Conservation (phyloP, 2,113 vertebrate genomes). For the Triplophysa dalaica region DNA sequence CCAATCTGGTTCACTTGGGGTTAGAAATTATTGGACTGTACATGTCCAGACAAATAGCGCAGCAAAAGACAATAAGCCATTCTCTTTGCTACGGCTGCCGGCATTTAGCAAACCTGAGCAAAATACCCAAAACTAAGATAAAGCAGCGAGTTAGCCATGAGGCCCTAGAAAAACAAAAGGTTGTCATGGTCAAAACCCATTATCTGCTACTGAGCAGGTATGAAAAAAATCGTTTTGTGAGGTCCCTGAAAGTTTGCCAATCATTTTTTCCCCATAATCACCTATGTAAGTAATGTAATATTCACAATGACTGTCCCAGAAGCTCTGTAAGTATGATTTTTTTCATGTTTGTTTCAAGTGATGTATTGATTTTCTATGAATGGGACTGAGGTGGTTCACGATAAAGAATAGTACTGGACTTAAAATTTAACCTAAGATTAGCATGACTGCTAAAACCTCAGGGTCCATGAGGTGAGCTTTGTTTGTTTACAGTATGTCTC, state of each 20-base stretch:
- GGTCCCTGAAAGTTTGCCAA: too few species aligned
- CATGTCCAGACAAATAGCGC: conserved; percentile 71
- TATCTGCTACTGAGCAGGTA: conserved; percentile 64
- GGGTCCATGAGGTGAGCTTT: conserved; percentile 6
- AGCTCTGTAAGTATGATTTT: conserved; percentile 35
- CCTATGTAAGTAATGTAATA: too few species aligned
- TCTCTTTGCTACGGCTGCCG: conserved; percentile 69
- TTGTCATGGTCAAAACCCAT: conserved; percentile 62
- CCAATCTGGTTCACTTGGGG: conserved; percentile 69
- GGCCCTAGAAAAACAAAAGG: conserved; percentile 64
- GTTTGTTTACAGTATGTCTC: not conserved
- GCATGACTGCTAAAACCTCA: conserved; percentile 45
- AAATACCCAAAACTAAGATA: conserved; percentile 67
- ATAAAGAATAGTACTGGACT: conserved; percentile 39
- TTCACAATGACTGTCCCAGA: conserved; percentile 49
- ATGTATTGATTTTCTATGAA: conserved; percentile 61
- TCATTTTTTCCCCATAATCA: too few species aligned
- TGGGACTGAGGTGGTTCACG: conserved; percentile 59
- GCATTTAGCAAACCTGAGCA: conserved; percentile 64
- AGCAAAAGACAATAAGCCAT: conserved; percentile 72
- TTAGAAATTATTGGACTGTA: conserved; percentile 68
- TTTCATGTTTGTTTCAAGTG: conserved; percentile 48
- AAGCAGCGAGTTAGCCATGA: conserved; percentile 63
- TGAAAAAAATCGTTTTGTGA: conserved; percentile 63
- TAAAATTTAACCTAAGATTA: conserved; percentile 50